A percentile compares a stretch with the other conserved stretches of the same genome.
phyloP scores from a whole-genome alignment of 2,888 invertebrate species.

The Zaprionus bogoriensis region DNA sequence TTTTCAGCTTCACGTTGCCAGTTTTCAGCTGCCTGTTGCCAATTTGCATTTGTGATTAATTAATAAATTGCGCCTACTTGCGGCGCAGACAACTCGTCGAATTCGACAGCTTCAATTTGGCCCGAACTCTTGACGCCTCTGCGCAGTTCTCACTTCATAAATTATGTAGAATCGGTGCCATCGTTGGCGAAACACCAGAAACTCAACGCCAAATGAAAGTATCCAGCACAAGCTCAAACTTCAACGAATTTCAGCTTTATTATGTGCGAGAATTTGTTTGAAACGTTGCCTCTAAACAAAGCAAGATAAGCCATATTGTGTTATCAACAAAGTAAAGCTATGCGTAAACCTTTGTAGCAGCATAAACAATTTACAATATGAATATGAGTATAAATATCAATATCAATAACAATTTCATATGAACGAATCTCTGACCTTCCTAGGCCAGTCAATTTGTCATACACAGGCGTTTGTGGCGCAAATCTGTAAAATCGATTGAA shows the following conservation, averaged over 20 bases:
- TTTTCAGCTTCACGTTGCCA: constrained; percentile 14
- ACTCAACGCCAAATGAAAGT: constrained; percentile 13
- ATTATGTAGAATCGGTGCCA: constrained; percentile 55
- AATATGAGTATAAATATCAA: too few species aligned
- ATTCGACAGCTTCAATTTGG: constrained; percentile 6
- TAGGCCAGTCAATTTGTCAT: neutral
- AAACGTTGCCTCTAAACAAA: too few species aligned
- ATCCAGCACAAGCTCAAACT: neutral
- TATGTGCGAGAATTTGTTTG: too few species aligned
- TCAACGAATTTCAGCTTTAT: too few species aligned
- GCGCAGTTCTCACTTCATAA: neutral
- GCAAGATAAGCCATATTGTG: too few species aligned
- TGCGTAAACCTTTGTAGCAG: too few species aligned
- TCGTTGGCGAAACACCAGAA: constrained; percentile 15
- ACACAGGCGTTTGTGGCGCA: neutral
- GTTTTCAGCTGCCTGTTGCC: constrained; percentile 21
- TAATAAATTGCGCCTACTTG: constrained; percentile 63
- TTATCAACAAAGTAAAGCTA: too few species aligned
- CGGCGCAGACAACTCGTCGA: constrained; percentile 27
- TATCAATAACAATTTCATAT: too few species aligned
- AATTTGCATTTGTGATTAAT: constrained; percentile 69
- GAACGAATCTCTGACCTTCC: too few species aligned
- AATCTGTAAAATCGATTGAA: neutral
- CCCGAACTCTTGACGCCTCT: constrained; percentile 32
- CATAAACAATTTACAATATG: too few species aligned